Evolutionary conservation across 2,888 invertebrate species (phyloP), one percentile per base, ranked within the genome.

Genomic region (Crossocerus cetratus): DNA sequence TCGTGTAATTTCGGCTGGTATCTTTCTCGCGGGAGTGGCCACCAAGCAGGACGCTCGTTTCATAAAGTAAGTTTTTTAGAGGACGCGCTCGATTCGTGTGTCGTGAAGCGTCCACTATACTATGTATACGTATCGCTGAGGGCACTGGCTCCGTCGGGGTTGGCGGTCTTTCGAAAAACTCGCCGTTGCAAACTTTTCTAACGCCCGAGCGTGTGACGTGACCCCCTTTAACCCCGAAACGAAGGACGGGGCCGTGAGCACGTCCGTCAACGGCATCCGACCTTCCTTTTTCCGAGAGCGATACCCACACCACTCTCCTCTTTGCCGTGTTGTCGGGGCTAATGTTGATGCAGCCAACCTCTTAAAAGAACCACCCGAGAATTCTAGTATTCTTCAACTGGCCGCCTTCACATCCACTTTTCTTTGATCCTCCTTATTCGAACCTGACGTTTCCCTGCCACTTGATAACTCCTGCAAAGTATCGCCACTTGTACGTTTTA

Each of bases 321-420:
- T 32, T 32, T 32, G 32, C 32, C 32, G 59, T 53, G 60, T 72
- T 61, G 69, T 74, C 69, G 64, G 64, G 63, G 57, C 70, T 78
- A 73, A 76, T 75, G 49, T 68, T 53, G 65, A 73, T 75, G 32
- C 66, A 69, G 73, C 65, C 57, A 32, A 22, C 54, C 56, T 55
- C 42, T 22, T 54, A 67, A 44, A 23, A 49, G 65, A 72, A 61
- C 71, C 74, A 76, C 74, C 64, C 56, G 64, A 59, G 67, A 78
- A 80, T 81, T 80, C 56, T 63, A 57, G 58, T 49, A 69, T 72
- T 68, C 57, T 70, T 70, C 44, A 62, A 70, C 62, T 75, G 75
- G 49, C 14, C 14, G 11, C 14, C 16, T 16, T 16, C 2, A 49
- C 49, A n/a, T n/a, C 16, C n/a, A n/a, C 8, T 49, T 13, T 49